Percentiles rank a stretch among this genome's conserved stretches.
phyloP scores from a whole-genome alignment of 2,888 invertebrate genomes.

The Listrodromus nycthemerus region DNA sequence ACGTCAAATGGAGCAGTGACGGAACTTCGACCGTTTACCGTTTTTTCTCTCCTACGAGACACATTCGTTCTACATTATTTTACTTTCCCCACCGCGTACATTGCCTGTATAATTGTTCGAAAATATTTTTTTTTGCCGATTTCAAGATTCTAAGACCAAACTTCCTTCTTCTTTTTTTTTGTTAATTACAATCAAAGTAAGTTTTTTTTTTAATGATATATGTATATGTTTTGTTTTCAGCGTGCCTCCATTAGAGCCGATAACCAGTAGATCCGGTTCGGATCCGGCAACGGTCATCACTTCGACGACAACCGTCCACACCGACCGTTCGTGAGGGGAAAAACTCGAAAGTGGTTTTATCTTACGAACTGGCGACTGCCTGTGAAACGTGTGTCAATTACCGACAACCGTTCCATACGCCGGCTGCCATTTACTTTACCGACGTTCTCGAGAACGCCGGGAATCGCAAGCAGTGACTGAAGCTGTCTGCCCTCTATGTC shows the following conservation, averaged over 20 bases:
- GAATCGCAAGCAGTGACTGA: slow-evolving; percentile 43
- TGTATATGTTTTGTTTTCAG: slow-evolving; percentile 81
- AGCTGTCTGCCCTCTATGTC: slow-evolving; percentile 67
- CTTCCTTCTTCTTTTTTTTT: too few species aligned
- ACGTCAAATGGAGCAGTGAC: too few species aligned
- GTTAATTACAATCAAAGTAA: too few species aligned
- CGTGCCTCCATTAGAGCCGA: slow-evolving; percentile 87
- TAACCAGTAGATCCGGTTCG: slow-evolving; percentile 83
- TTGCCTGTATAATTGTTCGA: too few species aligned
- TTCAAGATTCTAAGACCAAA: too few species aligned
- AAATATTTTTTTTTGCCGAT: too few species aligned
- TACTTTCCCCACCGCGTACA: too few species aligned
- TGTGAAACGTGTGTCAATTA: slow-evolving; percentile 44
- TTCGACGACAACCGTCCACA: slow-evolving; percentile 83
- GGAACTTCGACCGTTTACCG: too few species aligned
- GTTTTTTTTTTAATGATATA: not conserved
- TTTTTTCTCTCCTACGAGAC: too few species aligned
- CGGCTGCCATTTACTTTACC: slow-evolving; percentile 71
- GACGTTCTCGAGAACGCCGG: slow-evolving; percentile 35
- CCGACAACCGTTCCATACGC: slow-evolving; percentile 61
- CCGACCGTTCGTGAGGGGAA: slow-evolving; percentile 75
- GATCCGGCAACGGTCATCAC: slow-evolving; percentile 85
- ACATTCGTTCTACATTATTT: too few species aligned
- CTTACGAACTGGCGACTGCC: not conserved
- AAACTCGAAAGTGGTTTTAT: slow-evolving; percentile 39